Conservation (phyloP, 2,797 vertebrate genomes). For the Crax fasciolata region DNA sequence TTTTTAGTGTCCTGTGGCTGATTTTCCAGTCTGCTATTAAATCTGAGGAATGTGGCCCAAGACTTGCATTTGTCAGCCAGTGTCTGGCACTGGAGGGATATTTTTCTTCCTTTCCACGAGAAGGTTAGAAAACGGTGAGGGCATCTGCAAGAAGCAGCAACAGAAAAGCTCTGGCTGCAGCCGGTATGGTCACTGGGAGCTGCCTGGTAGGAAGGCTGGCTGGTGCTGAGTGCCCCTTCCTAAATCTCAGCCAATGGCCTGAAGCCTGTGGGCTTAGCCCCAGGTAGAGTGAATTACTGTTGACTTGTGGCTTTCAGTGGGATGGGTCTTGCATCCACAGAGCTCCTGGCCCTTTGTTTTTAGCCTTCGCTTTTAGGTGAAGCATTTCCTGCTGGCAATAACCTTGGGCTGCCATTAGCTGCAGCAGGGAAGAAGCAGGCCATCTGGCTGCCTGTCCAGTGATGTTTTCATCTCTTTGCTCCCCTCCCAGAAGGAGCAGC, state of each 20-base stretch:
- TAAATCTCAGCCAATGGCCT: neutral
- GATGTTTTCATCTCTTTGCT: neutral
- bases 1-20: slow-evolving; percentile 54
- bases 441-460: slow-evolving; percentile 15
- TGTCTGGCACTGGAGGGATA: neutral
- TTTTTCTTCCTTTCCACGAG: neutral
- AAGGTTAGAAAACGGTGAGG: neutral
- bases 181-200: fast-evolving
- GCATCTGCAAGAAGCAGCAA: fast-evolving
- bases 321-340: neutral
- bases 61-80: neutral
- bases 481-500: neutral
- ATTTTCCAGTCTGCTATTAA: neutral
- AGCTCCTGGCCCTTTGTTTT: neutral
- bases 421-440: neutral
- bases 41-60: neutral
- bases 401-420: neutral
- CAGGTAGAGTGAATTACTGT: fast-evolving
- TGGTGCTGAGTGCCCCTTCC: neutral
- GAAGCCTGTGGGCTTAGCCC: neutral
- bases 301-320: neutral
- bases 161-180: neutral
- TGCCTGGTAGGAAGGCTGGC: fast-evolving
- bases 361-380: neutral
- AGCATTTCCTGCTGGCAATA: slow-evolving; percentile 34